A percentile compares a stretch with the other conserved stretches of the same genome.
Evolutionary conservation across 2,888 invertebrate species (phyloP).

Genomic region (Brenthis ino): DNA sequence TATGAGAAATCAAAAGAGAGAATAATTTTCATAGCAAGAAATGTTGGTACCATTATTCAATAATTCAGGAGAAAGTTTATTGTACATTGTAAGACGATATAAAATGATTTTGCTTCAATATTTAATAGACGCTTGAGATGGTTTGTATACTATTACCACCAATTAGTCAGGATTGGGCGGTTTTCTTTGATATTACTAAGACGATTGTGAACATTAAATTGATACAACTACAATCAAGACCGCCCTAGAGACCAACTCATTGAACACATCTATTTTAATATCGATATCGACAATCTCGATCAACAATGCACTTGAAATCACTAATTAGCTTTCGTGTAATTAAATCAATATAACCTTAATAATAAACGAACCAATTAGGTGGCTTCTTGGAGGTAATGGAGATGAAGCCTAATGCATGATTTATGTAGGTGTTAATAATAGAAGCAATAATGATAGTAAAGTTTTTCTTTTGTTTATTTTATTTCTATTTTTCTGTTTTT

Average conservation of each 20-base stretch:
- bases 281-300: slow-evolving; percentile 25
- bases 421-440: slow-evolving; percentile 22
- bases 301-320: slow-evolving; percentile 34
- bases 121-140: slow-evolving; percentile 46
- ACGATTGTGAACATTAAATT: slow-evolving; percentile 73
- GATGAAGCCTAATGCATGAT: neutral
- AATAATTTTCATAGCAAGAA: slow-evolving; percentile 4
- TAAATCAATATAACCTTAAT: slow-evolving; percentile 41
- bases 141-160: slow-evolving; percentile 70
- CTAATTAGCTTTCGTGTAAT: slow-evolving; percentile 35
- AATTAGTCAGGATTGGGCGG: slow-evolving; percentile 69
- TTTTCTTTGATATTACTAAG: slow-evolving; percentile 67
- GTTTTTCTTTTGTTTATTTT: slow-evolving; percentile 16
- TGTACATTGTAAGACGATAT: slow-evolving; percentile 31
- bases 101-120: slow-evolving; percentile 38
- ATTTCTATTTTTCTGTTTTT: neutral
- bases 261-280: slow-evolving; percentile 29
- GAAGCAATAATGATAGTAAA: slow-evolving; percentile 10
- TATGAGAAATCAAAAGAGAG: neutral
- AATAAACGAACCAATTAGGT: slow-evolving; percentile 43
- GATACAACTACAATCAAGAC: slow-evolving; percentile 57
- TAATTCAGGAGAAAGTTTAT: slow-evolving; percentile 6
- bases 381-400: slow-evolving; percentile 22
- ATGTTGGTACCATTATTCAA: neutral
- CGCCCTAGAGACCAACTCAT: slow-evolving; percentile 53